Evolutionary conservation across 2,888 invertebrate species (phyloP).

Genomic region (Amphiduros pacificus): DNA sequence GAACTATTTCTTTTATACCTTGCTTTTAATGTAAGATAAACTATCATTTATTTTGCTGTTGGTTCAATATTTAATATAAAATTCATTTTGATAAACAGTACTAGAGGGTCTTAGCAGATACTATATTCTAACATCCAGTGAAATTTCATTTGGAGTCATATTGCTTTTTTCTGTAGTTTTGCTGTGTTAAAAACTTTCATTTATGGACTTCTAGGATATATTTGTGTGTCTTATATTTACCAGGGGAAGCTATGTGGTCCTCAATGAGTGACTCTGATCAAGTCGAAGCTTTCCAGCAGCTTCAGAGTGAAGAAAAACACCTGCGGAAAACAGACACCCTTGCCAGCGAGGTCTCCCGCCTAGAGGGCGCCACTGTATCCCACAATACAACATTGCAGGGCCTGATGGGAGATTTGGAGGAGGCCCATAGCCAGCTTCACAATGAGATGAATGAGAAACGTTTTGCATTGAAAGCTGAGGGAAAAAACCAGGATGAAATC

Average conservation of each 20-base stretch:
- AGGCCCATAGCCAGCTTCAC: not conserved
- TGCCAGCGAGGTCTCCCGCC: conserved; percentile 22
- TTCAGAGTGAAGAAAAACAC: conserved; percentile 31
- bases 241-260: conserved; percentile 18
- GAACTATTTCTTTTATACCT: no score
- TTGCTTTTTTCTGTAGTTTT: no score
- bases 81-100: no score
- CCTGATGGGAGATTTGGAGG: conserved; percentile 41
- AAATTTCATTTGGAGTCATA: no score
- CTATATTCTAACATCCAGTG: no score
- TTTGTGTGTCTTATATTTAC: not conserved
- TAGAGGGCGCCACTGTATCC: conserved; percentile 36
- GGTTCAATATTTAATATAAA: no score
- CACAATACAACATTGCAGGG: conserved; percentile 33
- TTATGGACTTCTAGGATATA: no score
- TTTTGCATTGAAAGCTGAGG: conserved; percentile 13
- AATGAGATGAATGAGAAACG: conserved; percentile 5
- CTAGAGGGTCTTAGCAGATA: no score
- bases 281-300: conserved; percentile 20
- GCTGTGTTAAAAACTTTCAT: no score
- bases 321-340: conserved; percentile 34
- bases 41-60: no score
- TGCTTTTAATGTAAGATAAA: no score
- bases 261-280: conserved; percentile 23
- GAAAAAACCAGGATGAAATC: conserved; percentile 15